These are phyloP conservation scores for Megathymus violae DNA, from an alignment of 1,140 invertebrate species.

Conservation along the genomic window DNA sequence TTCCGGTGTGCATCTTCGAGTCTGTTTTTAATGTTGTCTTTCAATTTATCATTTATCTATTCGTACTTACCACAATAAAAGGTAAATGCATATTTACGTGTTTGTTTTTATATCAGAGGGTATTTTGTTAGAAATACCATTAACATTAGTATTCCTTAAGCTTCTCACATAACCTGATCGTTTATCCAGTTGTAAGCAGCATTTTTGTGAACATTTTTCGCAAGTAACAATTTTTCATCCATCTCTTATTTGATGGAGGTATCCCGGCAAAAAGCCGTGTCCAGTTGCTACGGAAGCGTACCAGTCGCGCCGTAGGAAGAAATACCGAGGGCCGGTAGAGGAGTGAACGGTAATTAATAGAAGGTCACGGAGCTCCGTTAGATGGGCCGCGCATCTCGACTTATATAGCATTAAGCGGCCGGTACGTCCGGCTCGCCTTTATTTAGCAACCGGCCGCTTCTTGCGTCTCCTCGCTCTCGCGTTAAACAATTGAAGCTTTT, in stretches of 20 bases:
- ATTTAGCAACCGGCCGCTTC: conserved; percentile 49
- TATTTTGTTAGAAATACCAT: too few relatives aligned
- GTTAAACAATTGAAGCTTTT: conserved; percentile 28
- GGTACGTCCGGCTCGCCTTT: conserved; percentile 55
- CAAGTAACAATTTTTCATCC: neutral
- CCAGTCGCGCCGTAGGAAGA: conserved; percentile 45
- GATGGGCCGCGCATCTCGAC: conserved; percentile 66
- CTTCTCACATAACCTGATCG: neutral
- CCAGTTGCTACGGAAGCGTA: conserved; percentile 43
- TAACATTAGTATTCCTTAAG: too few relatives aligned
- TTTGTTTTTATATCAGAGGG: too few relatives aligned
- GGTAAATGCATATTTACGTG: too few relatives aligned
- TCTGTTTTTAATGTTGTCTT: neutral
- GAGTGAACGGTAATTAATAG: conserved; percentile 76
- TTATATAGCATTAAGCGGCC: conserved; percentile 51
- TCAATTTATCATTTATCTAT: neutral
- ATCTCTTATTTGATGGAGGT: conserved; percentile 15
- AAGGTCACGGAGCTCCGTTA: conserved; percentile 70
- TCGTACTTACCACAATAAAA: too few relatives aligned
- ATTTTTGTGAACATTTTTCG: neutral
- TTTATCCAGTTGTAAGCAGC: neutral
- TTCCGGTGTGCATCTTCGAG: neutral
- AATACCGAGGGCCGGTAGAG: conserved; percentile 49
- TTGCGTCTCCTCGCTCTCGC: conserved; percentile 11
- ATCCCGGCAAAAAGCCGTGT: conserved; percentile 32